phyloP scores from a whole-genome alignment of 2,888 invertebrate genomes.

The Cantharis rustica region DNA sequence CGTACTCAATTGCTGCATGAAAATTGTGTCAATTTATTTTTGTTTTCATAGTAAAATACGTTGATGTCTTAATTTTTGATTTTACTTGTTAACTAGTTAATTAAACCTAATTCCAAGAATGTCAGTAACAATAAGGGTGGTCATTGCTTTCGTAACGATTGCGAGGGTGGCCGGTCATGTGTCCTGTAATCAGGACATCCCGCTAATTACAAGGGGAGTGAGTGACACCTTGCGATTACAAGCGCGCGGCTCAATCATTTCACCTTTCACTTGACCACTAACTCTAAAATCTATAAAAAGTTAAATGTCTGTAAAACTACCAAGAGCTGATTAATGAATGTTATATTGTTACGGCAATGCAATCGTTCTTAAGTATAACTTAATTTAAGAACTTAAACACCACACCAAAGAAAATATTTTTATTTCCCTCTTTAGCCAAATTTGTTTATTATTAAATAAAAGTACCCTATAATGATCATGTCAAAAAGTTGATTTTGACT shows the following conservation, averaged over 20 bases:
- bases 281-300: neutral
- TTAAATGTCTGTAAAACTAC: neutral
- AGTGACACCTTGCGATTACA: conserved; percentile 38
- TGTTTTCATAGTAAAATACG: neutral
- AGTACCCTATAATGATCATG: too few species aligned
- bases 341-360: too few species aligned
- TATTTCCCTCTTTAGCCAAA: too few species aligned
- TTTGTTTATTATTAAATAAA: too few species aligned
- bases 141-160: conserved; percentile 47
- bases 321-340: too few species aligned
- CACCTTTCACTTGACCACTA: conserved; percentile 2
- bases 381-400: too few species aligned
- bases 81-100: conserved; percentile 44
- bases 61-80: conserved; percentile 18
- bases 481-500: too few species aligned
- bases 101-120: conserved; percentile 44
- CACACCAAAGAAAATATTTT: too few species aligned
- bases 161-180: conserved; percentile 49
- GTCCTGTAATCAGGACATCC: conserved; percentile 53
- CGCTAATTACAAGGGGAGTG: conserved; percentile 46
- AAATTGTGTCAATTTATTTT: neutral
- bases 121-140: conserved; percentile 50
- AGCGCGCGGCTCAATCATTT: conserved; percentile 30
- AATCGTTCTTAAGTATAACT: too few species aligned
- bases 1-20: neutral